phyloP scores from a whole-genome alignment of 2,113 vertebrate genomes.

The Hyperopisus bebe region DNA sequence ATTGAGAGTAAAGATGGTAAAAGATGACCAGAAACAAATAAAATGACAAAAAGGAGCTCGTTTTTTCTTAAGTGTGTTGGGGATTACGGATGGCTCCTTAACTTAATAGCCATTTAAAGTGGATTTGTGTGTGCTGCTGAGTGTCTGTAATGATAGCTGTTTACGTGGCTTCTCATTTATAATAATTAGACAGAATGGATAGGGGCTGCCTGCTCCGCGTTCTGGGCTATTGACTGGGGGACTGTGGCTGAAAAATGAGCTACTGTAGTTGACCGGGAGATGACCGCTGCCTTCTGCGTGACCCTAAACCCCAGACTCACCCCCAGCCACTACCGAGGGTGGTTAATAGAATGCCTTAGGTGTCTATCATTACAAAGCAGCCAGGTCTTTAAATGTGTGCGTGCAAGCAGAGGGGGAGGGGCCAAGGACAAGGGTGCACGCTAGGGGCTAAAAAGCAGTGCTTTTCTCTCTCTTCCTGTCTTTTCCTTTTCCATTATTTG shows the following conservation, averaged over 20 bases:
- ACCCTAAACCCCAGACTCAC: conserved; percentile 77
- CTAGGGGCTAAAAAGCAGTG: conserved; percentile 54
- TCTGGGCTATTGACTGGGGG: conserved; percentile 86
- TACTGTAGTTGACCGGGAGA: conserved; percentile 87
- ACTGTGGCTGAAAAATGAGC: conserved; percentile 79
- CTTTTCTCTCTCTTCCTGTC: conserved; percentile 50
- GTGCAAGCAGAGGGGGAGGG: conserved; percentile 25
- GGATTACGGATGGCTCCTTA: conserved; percentile 70
- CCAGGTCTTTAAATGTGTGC: conserved; percentile 57
- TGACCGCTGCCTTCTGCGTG: conserved; percentile 92
- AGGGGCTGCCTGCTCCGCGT: conserved; percentile 69
- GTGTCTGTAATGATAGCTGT: conserved; percentile 75
- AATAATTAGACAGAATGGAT: conserved; percentile 95
- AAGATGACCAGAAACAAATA: conserved; percentile 59
- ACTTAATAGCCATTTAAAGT: conserved; percentile 77
- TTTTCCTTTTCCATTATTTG: conserved; percentile 65
- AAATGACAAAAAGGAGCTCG: conserved; percentile 57
- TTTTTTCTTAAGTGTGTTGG: conserved; percentile 59
- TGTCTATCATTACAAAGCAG: conserved; percentile 65
- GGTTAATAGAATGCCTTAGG: conserved; percentile 67
- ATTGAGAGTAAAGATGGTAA: conserved; percentile 52
- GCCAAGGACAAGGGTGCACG: conserved; percentile 40
- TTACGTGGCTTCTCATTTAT: conserved; percentile 85
- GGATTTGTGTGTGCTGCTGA: conserved; percentile 72
- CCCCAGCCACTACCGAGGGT: conserved; percentile 72